These are phyloP conservation scores for Drosophila fungiperda DNA, from an alignment of 2,888 invertebrate species.

Conservation along the genomic window DNA sequence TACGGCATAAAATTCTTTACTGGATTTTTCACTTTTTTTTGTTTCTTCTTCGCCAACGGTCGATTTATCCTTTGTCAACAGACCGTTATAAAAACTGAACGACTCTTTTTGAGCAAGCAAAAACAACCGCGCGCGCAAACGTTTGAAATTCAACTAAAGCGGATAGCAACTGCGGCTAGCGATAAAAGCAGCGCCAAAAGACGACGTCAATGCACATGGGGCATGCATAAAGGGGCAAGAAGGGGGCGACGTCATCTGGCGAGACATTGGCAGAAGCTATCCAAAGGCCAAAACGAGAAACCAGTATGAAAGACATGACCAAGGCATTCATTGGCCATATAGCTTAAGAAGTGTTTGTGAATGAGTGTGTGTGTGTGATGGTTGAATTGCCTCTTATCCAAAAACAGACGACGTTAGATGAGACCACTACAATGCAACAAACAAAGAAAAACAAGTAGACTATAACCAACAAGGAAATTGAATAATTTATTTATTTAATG, in stretches of 20 bases:
- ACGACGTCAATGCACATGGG: conserved; percentile 40
- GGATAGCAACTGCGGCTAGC: conserved; percentile 57
- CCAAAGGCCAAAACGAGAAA: conserved; percentile 66
- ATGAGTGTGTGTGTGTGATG: conserved; percentile 37
- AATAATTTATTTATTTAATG: not conserved
- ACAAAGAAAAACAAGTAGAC: not conserved
- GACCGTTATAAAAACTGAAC: conserved; percentile 39
- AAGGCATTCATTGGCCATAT: conserved; percentile 15
- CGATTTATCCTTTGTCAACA: conserved; percentile 35
- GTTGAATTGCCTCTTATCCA: conserved; percentile 65
- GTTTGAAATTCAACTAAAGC: conserved; percentile 81
- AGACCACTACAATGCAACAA: conserved; percentile 3
- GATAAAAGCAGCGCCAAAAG: conserved; percentile 63
- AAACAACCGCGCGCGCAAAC: conserved; percentile 79
- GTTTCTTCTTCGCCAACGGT: conserved; percentile 8
- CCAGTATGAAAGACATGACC: conserved; percentile 62
- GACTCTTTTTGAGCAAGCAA: conserved; percentile 24
- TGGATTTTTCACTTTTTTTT: conserved; percentile 54
- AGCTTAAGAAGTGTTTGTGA: not conserved
- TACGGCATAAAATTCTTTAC: conserved; percentile 35
- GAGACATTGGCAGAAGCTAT: conserved; percentile 71
- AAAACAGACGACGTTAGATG: conserved; percentile 25
- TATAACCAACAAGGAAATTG: not conserved
- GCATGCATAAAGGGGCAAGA: not conserved
- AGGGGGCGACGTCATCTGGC: conserved; percentile 18